A percentile compares a stretch with the other conserved stretches of the same genome.
Conservation (phyloP, 2,888 invertebrate species). For the Oxycera nigricornis region DNA sequence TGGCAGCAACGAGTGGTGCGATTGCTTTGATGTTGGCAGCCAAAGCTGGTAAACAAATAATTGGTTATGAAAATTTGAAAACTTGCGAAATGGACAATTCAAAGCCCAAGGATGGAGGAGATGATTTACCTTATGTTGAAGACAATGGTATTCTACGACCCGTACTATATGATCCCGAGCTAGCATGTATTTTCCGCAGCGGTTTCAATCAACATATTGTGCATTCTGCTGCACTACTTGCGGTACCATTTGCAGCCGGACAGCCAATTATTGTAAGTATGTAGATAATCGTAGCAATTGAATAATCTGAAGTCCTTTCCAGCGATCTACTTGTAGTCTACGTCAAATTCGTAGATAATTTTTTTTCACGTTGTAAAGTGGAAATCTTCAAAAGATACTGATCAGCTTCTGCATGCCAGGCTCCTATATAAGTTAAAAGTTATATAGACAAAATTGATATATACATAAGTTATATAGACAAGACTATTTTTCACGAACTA, state of each 20-base stretch:
- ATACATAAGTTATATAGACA: too few relatives aligned
- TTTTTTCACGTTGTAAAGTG: too few relatives aligned
- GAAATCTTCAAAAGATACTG: too few relatives aligned
- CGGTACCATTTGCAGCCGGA: conserved; percentile 24
- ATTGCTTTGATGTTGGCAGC: conserved; percentile 19
- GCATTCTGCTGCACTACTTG: conserved; percentile 30
- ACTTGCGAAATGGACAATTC: too few relatives aligned
- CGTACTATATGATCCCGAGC: not conserved
- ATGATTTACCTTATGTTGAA: not conserved
- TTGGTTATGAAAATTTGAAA: conserved; percentile 7
- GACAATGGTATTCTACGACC: not conserved
- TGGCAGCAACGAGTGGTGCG: conserved; percentile 23
- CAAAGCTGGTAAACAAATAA: not conserved
- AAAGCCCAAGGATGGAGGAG: not conserved
- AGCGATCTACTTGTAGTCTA: too few relatives aligned
- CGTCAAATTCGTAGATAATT: too few relatives aligned
- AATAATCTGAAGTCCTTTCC: not conserved
- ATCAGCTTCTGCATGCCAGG: too few relatives aligned
- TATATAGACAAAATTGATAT: too few relatives aligned
- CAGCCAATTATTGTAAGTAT: conserved; percentile 22
- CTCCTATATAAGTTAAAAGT: too few relatives aligned
- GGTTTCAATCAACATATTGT: conserved; percentile 28
- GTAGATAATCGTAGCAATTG: not conserved
- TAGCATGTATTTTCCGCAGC: not conserved
- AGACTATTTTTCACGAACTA: too few relatives aligned